Conservation (phyloP, 2,888 invertebrate genomes). For the Oligia fasciuncula region DNA sequence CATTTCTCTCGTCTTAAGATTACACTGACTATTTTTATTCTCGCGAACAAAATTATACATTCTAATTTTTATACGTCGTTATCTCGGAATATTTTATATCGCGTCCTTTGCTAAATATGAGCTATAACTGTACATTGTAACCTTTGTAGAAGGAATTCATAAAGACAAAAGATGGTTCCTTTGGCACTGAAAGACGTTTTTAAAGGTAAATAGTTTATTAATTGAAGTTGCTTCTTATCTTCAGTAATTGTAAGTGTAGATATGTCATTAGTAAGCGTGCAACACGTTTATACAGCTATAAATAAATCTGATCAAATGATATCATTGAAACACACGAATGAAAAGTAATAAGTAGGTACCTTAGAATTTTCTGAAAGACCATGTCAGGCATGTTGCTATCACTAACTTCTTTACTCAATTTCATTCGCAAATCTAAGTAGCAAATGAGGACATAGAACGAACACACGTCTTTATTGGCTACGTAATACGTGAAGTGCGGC, state of each 20-base stretch:
- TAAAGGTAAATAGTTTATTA: not conserved
- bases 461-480: conserved; percentile 58
- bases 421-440: conserved; percentile 42
- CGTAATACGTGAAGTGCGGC: conserved; percentile 59
- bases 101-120: conserved; percentile 47
- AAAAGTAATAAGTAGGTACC: not conserved
- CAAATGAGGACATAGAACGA: conserved; percentile 40
- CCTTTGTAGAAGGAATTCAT: conserved; percentile 39
- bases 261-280: not conserved
- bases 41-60: conserved; percentile 57
- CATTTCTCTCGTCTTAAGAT: conserved; percentile 30
- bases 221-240: not conserved
- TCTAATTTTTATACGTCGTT: conserved; percentile 52
- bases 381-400: conserved; percentile 3
- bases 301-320: not conserved
- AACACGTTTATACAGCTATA: not conserved
- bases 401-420: conserved; percentile 26
- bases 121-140: conserved; percentile 50
- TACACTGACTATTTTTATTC: conserved; percentile 32
- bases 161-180: conserved; percentile 50
- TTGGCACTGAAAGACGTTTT: conserved; percentile 17
- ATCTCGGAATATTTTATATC: conserved; percentile 53
- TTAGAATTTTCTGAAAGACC: conserved; percentile 8
- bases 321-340: not conserved
- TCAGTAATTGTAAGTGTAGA: not conserved